Percentiles rank a stretch among this genome's conserved stretches.
Conservation (phyloP, 2,113 vertebrate species). For the Strigops habroptila region DNA sequence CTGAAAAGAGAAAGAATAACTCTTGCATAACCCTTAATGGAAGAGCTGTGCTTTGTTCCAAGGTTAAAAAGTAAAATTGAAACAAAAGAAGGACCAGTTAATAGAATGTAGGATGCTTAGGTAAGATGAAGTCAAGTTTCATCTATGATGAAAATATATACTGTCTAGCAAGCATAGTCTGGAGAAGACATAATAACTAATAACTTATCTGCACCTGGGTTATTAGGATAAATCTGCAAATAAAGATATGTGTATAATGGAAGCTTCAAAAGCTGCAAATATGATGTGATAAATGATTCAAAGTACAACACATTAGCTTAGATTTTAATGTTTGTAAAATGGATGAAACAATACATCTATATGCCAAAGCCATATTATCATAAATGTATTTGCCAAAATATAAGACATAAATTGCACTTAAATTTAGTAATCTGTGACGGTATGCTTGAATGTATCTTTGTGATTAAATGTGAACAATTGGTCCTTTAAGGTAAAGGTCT, state of each 20-base stretch:
- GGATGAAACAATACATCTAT: conserved; percentile 62
- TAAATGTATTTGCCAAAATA: conserved; percentile 72
- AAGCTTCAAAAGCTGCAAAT: conserved; percentile 55
- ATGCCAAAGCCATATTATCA: conserved; percentile 61
- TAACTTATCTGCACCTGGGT: conserved; percentile 50
- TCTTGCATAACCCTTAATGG: background rate
- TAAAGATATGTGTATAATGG: conserved; percentile 49
- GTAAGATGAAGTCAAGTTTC: conserved; percentile 28
- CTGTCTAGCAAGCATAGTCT: background rate
- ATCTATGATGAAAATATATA: background rate
- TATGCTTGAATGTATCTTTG: conserved; percentile 75
- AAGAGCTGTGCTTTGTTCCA: conserved; percentile 6
- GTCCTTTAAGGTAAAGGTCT: conserved; percentile 84
- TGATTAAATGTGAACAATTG: conserved; percentile 83
- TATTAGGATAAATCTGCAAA: conserved; percentile 64
- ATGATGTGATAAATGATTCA: conserved; percentile 62
- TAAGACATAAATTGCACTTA: conserved; percentile 70
- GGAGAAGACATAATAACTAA: conserved; percentile 44
- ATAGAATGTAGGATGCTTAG: background rate
- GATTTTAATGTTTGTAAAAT: conserved; percentile 69
- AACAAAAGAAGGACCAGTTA: background rate
- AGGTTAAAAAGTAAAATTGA: background rate
- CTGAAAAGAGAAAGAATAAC: background rate
- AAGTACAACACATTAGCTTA: conserved; percentile 59
- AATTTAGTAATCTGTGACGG: conserved; percentile 70